Evolutionary conservation across 1,140 invertebrate species (phyloP).

Genomic region (Zophobas atratus): DNA sequence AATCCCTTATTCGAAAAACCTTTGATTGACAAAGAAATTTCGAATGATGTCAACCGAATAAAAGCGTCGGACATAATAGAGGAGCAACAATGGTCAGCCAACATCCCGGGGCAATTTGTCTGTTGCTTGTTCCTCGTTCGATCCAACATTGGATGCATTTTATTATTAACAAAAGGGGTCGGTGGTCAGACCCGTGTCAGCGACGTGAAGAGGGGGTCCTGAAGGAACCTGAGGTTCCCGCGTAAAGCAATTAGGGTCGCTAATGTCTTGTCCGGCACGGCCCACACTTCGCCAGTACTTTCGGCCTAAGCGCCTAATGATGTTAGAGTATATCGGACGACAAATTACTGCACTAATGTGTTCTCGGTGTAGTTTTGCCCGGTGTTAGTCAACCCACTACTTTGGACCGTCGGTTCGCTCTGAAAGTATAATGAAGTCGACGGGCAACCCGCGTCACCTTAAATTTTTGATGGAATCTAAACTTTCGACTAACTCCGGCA

Average conservation of each 20-base stretch:
- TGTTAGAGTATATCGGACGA: slow-evolving; percentile 60
- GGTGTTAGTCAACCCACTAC: slow-evolving; percentile 40
- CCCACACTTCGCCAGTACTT: slow-evolving; percentile 62
- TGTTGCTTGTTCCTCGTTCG: slow-evolving; percentile 1
- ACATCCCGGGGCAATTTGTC: slow-evolving; percentile 8
- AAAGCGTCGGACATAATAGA: too few species aligned
- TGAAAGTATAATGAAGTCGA: slow-evolving; percentile 55
- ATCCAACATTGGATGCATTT: slow-evolving; percentile 21
- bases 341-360: slow-evolving; percentile 59
- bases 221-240: slow-evolving; percentile 54
- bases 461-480: slow-evolving; percentile 51
- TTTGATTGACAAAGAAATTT: too few species aligned
- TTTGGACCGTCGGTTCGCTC: slow-evolving; percentile 24
- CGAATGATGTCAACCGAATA: too few species aligned
- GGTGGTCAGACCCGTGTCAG: slow-evolving; percentile 14
- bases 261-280: slow-evolving; percentile 63
- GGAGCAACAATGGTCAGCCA: neutral
- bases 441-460: slow-evolving; percentile 53
- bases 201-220: neutral
- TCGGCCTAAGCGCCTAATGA: slow-evolving; percentile 61
- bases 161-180: slow-evolving; percentile 43
- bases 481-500: slow-evolving; percentile 53
- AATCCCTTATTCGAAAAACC: too few species aligned
- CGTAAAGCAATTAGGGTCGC: slow-evolving; percentile 62
- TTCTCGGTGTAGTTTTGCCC: slow-evolving; percentile 47